These are phyloP conservation scores for Synergus laeviventris DNA, from an alignment of 2,888 invertebrate species.

Conservation along the genomic window DNA sequence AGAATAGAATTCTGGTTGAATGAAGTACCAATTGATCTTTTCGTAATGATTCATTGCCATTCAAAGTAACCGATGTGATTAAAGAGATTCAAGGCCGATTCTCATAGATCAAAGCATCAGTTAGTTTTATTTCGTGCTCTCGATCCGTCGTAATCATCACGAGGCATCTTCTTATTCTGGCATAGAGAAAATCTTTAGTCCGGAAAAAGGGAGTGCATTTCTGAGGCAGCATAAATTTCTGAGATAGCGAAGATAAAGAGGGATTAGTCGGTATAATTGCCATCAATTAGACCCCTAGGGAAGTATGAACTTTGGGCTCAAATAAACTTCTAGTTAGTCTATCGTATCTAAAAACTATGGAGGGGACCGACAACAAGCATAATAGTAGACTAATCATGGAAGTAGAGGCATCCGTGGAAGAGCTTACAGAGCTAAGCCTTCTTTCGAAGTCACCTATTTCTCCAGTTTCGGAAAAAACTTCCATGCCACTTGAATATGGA, in stretches of 20 bases:
- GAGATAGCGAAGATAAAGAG: neutral
- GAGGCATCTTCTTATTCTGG: neutral
- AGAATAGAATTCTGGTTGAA: conserved; percentile 34
- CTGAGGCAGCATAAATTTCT: neutral
- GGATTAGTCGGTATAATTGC: conserved; percentile 3
- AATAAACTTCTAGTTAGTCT: neutral
- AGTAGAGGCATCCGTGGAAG: conserved; percentile 3
- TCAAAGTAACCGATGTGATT: conserved; percentile 39
- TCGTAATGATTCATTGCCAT: conserved; percentile 40
- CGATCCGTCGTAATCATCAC: conserved; percentile 13
- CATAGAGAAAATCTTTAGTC: neutral
- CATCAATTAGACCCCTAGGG: neutral
- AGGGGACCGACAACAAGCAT: conserved; percentile 4
- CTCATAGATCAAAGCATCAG: conserved; percentile 27
- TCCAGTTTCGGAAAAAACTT: conserved; percentile 11
- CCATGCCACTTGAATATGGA: conserved; percentile 40
- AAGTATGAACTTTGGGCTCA: conserved; percentile 31
- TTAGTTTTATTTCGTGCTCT: conserved; percentile 22
- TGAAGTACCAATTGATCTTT: conserved; percentile 40
- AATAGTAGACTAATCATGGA: conserved; percentile 36
- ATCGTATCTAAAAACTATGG: conserved; percentile 9
- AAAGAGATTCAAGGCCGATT: conserved; percentile 40
- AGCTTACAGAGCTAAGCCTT: conserved; percentile 28
- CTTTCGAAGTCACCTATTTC: conserved; percentile 23
- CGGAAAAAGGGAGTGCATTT: neutral